Conservation (phyloP, 92 coral and sea anemone species). For the Galaxea fascicularis region DNA sequence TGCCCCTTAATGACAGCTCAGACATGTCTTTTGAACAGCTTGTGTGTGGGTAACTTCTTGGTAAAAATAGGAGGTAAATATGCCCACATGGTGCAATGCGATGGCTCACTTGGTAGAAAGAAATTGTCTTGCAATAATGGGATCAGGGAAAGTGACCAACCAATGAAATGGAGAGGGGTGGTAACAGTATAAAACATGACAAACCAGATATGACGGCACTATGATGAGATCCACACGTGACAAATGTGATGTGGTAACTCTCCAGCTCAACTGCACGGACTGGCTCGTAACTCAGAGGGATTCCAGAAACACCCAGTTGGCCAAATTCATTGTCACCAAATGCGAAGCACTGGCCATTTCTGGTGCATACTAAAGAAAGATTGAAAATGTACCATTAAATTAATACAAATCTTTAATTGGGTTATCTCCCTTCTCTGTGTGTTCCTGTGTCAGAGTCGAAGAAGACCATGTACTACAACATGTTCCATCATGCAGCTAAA, state of each 20-base stretch:
- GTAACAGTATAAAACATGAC: neutral
- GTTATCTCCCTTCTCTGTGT: too few relatives aligned
- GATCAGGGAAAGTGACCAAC: neutral
- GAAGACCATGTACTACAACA: too few relatives aligned
- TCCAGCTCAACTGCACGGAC: conserved; percentile 67
- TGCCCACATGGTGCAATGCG: too few relatives aligned
- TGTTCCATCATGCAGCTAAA: too few relatives aligned
- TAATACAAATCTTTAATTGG: too few relatives aligned
- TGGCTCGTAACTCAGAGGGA: conserved; percentile 61
- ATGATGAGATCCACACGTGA: conserved; percentile 89
- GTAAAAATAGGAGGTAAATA: too few relatives aligned
- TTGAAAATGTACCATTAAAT: neutral
- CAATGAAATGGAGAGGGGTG: neutral
- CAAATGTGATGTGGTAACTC: conserved; percentile 65
- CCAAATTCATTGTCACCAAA: conserved; percentile 94
- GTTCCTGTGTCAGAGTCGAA: too few relatives aligned
- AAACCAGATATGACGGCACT: conserved; percentile 93
- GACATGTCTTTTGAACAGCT: too few relatives aligned
- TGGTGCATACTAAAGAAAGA: conserved; percentile 75
- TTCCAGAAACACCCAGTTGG: conserved; percentile 80
- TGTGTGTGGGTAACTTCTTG: too few relatives aligned
- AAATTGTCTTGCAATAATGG: neutral
- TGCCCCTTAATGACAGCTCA: too few relatives aligned
- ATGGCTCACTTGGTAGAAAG: too few relatives aligned
- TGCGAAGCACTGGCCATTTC: conserved; percentile 83